phyloP scores from a whole-genome alignment of 2,797 vertebrate species.

The Otolemur crassicaudatus region DNA sequence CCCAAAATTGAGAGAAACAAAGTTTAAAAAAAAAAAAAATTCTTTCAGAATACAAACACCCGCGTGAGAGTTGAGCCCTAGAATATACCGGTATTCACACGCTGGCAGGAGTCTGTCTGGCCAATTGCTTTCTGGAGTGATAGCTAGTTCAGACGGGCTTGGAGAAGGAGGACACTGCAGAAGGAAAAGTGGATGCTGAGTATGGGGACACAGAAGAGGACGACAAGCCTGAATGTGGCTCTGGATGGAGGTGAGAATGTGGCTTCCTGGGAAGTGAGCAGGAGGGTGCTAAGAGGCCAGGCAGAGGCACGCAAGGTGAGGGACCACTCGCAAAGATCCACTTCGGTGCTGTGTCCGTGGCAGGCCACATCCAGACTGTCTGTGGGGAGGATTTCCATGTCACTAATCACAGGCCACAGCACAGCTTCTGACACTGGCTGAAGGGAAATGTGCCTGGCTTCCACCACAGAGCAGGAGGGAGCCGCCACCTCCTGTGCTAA shows the following conservation, averaged over 20 bases:
- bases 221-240: background rate
- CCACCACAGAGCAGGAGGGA: constrained; percentile 39
- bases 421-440: background rate
- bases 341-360: background rate
- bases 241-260: background rate
- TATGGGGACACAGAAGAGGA: background rate
- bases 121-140: background rate
- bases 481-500: constrained; percentile 25
- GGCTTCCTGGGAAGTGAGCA: background rate
- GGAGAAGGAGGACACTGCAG: background rate
- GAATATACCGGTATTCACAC: background rate
- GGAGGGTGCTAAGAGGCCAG: background rate
- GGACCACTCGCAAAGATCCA: background rate
- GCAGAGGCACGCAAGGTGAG: too few species aligned
- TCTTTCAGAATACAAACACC: background rate
- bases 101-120: background rate
- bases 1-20: background rate
- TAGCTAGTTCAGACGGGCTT: background rate
- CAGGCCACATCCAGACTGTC: background rate
- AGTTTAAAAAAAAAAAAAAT: background rate
- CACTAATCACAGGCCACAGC: background rate
- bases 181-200: background rate
- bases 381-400: background rate
- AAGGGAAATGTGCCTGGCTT: background rate
- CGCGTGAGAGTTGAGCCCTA: background rate